Evolutionary conservation across 2,113 vertebrate genomes (phyloP).

Genomic region (Notiomystis cincta): DNA sequence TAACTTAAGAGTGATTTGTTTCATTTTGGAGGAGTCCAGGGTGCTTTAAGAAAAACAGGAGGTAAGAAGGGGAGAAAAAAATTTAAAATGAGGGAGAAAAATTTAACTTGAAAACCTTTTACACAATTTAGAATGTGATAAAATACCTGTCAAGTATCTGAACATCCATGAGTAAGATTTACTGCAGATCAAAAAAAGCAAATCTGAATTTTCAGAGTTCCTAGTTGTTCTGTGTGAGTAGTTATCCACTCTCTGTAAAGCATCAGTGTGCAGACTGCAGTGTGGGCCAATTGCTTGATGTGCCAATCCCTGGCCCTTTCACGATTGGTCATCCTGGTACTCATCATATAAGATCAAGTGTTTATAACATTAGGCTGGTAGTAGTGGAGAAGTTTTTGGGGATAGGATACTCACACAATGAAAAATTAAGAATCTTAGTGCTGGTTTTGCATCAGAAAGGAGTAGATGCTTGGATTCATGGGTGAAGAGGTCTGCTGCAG

Average conservation of each 20-base stretch:
- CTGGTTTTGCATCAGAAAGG: not conserved
- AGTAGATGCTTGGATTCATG: not conserved
- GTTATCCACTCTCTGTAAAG: not conserved
- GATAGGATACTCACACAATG: not conserved
- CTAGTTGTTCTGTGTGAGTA: not conserved
- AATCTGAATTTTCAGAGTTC: not conserved
- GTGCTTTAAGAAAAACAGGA: not conserved
- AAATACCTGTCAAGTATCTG: not conserved
- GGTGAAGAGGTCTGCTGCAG: not conserved
- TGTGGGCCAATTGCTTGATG: accelerated
- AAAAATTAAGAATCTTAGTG: not conserved
- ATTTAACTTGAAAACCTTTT: not conserved
- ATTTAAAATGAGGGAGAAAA: not conserved
- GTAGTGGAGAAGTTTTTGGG: not conserved
- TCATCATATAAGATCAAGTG: not conserved
- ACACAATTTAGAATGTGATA: not conserved
- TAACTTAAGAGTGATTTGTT: not conserved
- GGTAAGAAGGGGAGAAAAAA: not conserved
- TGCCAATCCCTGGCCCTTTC: not conserved
- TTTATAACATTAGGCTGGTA: not conserved
- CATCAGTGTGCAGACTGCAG: too few species aligned
- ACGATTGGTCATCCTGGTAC: not conserved
- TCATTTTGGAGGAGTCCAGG: not conserved
- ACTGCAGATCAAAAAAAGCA: not conserved
- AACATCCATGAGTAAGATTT: not conserved